Evolutionary conservation across 2,888 invertebrate genomes (phyloP), one percentile per base, ranked within the genome.

Genomic region (Magallana nippona): DNA sequence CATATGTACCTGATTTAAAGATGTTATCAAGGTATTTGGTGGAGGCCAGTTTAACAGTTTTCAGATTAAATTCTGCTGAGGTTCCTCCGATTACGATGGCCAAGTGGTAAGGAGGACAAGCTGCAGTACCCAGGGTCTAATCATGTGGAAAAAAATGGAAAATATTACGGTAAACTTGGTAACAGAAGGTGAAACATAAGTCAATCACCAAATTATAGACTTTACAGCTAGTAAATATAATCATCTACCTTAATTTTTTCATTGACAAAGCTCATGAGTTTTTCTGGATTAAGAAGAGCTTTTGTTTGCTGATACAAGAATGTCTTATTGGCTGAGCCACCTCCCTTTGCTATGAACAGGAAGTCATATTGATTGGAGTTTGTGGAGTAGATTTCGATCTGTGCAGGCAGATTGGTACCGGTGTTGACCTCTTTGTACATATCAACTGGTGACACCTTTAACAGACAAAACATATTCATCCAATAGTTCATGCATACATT

Each of bases 91-190:
- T 89, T 8, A 94, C 94, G 55, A 94, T 82, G 5, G 94, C 93
- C 86, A 94, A 85, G 86, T 94, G 94, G 81, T 94, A 94, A 0
- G 94, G 94, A 1, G 94, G 94, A 88, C 94, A 94, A n/a, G 94
- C 94, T 55, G 94, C 93, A 56, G 94, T 94, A 8, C 94, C 94
- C 5, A 94, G 84, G 0, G 94, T 94, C 94, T 94, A 87, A 44
- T 5, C 5, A 44, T 2, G 44, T 8, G 3, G 5, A 44, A 3
- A 3, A 44, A 44, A 5, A 44, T 44, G 44, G 44, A 2, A 32
- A 32, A 32, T 32, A 32, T 32, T 32, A 32, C 1, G 32, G 2
- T 32, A 32, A 32, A 32, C 32, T 32, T 32, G 32, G 32, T 1
- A 32, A 32, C 3, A 32, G 32, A 1, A 32, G 32, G 32, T 32